phyloP scores from a whole-genome alignment of 2,888 invertebrate genomes.

The Caenorhabditis auriculariae region DNA sequence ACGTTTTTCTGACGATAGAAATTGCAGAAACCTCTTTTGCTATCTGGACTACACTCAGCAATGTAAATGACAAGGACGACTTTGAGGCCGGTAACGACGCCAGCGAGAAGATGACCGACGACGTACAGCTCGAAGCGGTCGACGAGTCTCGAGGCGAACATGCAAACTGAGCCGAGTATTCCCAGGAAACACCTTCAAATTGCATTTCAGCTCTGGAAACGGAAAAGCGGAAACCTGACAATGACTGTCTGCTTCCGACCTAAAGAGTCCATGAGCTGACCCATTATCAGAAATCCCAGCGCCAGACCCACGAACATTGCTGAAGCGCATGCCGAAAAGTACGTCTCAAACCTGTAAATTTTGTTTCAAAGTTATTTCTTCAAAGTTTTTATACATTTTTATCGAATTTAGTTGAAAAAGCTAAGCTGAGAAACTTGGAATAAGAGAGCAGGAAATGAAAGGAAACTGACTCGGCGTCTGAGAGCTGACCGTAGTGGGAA shows the following conservation, averaged over 20 bases:
- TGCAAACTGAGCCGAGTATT: constrained; percentile 39
- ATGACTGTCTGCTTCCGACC: constrained; percentile 49
- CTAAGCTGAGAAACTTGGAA: too few species aligned
- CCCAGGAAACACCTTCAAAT: constrained; percentile 42
- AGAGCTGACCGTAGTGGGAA: constrained; percentile 25
- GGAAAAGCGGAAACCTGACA: constrained; percentile 27
- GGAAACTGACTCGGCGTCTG: constrained; percentile 12
- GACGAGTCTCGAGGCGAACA: constrained; percentile 35
- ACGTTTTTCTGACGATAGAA: too few species aligned
- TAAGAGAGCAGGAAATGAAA: too few species aligned
- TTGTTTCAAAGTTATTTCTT: not conserved
- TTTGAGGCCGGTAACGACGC: constrained; percentile 37
- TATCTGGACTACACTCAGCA: constrained; percentile 51
- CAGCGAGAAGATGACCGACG: constrained; percentile 50
- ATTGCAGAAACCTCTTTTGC: constrained; percentile 25
- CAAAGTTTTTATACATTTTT: not conserved
- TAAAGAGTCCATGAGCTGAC: constrained; percentile 47
- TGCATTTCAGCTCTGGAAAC: not conserved
- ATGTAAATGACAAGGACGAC: constrained; percentile 52
- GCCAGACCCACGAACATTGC: constrained; percentile 50
- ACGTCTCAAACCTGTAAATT: constrained; percentile 43
- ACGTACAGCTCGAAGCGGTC: constrained; percentile 48
- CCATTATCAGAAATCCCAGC: constrained; percentile 45
- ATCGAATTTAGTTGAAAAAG: too few species aligned
- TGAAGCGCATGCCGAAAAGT: constrained; percentile 49